Percentiles rank a stretch among this genome's conserved stretches.
Conservation (phyloP, 1,140 invertebrate species). For the Rhynchophorus ferrugineus region DNA sequence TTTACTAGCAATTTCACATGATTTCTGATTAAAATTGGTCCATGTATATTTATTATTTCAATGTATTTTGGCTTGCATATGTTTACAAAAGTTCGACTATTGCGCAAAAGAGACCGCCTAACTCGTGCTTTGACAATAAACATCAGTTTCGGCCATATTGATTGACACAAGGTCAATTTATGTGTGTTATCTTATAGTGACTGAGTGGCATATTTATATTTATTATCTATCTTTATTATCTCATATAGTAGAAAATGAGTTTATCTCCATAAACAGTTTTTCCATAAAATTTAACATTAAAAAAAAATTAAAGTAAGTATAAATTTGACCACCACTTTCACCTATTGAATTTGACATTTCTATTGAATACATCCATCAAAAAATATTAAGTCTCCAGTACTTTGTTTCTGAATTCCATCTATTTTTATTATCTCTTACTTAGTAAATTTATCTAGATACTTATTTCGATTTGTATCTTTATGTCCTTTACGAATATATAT, state of each 20-base stretch:
- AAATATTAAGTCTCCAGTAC: neutral
- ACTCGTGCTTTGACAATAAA: neutral
- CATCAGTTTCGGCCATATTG: constrained; percentile 2
- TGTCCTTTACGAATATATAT: too few relatives aligned
- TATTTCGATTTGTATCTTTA: too few relatives aligned
- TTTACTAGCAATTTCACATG: too few relatives aligned
- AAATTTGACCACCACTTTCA: constrained; percentile 4
- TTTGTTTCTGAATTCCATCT: neutral
- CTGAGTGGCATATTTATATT: constrained; percentile 5
- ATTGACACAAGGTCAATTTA: constrained; percentile 6
- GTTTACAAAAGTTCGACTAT: too few relatives aligned
- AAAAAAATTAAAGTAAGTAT: neutral
- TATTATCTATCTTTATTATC: neutral
- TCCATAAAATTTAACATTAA: neutral
- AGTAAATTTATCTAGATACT: too few relatives aligned
- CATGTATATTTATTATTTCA: too few relatives aligned
- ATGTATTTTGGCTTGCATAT: too few relatives aligned
- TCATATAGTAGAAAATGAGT: constrained; percentile 1
- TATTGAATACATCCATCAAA: neutral
- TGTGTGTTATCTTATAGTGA: constrained; percentile 6
- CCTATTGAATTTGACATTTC: constrained; percentile 7
- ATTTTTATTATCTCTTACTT: neutral
- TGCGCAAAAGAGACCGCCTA: too few relatives aligned
- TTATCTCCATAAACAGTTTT: neutral
- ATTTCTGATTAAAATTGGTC: too few relatives aligned